These are phyloP conservation scores for Stichodactyla mertensii DNA, from an alignment of 64 coral and sea anemone genomes.

Conservation along the genomic window DNA sequence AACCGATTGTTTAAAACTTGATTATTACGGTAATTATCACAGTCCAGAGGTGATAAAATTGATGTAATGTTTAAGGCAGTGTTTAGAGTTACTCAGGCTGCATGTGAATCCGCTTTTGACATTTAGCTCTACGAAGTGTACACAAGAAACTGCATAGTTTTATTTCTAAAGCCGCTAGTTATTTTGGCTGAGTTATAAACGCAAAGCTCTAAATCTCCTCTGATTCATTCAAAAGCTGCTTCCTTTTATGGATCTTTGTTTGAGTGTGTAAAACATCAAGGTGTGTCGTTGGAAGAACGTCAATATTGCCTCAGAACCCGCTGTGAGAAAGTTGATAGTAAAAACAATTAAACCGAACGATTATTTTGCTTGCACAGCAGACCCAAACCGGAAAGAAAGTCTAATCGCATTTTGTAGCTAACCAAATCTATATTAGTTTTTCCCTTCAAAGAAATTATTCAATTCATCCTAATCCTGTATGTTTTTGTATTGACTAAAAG, in stretches of 20 bases:
- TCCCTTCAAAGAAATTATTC: background rate
- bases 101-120: background rate
- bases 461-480: background rate
- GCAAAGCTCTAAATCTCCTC: background rate
- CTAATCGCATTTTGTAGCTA: constrained; percentile 9
- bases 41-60: constrained; percentile 1
- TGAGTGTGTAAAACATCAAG: background rate
- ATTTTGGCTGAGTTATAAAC: background rate
- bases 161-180: background rate
- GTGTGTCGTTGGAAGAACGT: constrained; percentile 1
- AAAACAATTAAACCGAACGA: constrained; percentile 1
- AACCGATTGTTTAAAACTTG: background rate
- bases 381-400: background rate
- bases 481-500: constrained; percentile 9
- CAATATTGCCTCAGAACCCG: background rate
- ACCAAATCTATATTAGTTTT: background rate
- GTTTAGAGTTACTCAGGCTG: background rate
- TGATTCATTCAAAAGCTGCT: background rate
- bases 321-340: constrained; percentile 9
- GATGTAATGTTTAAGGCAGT: background rate
- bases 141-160: background rate
- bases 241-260: constrained; percentile 9
- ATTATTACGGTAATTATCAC: background rate
- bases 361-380: background rate
- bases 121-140: background rate